Evolutionary conservation across 2,797 vertebrate genomes (phyloP).

Genomic region (Loriculus beryllinus): DNA sequence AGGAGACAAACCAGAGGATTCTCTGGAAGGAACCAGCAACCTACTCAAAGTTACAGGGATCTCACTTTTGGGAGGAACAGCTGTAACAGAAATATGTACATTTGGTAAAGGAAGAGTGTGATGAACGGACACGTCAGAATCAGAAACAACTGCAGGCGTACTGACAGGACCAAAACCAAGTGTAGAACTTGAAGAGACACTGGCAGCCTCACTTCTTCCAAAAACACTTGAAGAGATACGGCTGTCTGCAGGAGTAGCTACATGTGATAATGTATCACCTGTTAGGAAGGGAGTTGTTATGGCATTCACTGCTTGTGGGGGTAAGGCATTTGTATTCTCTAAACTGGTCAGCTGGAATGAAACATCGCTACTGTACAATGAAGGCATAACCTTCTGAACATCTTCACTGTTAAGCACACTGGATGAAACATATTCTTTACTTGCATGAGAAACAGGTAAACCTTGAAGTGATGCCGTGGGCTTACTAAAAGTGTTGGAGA

Average conservation of each 20-base stretch:
- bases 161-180: slow-evolving; percentile 52
- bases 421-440: slow-evolving; percentile 65
- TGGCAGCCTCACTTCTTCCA: slow-evolving; percentile 58
- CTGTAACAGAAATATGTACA: slow-evolving; percentile 77
- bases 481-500: slow-evolving; percentile 56
- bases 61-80: slow-evolving; percentile 65
- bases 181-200: slow-evolving; percentile 54
- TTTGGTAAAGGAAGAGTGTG: slow-evolving; percentile 66
- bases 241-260: slow-evolving; percentile 52
- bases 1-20: slow-evolving; percentile 70
- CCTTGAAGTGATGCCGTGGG: slow-evolving; percentile 61
- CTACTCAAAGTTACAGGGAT: slow-evolving; percentile 67
- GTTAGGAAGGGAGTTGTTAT: slow-evolving; percentile 68
- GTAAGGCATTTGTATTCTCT: slow-evolving; percentile 57
- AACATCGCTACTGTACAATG: slow-evolving; percentile 58
- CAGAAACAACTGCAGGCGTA: slow-evolving; percentile 59
- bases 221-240: slow-evolving; percentile 33
- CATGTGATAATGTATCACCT: slow-evolving; percentile 13
- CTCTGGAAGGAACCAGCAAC: slow-evolving; percentile 67
- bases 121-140: slow-evolving; percentile 52
- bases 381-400: slow-evolving; percentile 63
- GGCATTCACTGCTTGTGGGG: background rate
- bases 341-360: slow-evolving; percentile 65
- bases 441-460: slow-evolving; percentile 65
- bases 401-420: slow-evolving; percentile 67